Evolutionary conservation across 2,797 vertebrate species (phyloP).

Genomic region (Liparis tanakae): DNA sequence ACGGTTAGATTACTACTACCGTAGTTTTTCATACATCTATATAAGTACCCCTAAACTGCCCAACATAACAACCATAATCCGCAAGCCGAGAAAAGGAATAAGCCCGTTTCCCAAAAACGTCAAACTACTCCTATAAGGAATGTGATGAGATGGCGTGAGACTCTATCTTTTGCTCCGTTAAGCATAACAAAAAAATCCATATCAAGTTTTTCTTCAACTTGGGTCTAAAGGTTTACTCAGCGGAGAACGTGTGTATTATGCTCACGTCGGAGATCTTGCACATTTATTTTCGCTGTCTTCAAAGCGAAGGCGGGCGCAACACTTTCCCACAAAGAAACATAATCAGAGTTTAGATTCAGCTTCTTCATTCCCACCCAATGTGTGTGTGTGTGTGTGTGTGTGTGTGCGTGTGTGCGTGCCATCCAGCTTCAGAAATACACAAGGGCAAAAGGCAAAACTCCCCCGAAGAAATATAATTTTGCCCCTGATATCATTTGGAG

Average conservation of each 20-base stretch:
- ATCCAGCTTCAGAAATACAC: too few relatives aligned
- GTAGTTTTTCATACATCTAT: neutral
- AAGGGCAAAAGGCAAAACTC: too few relatives aligned
- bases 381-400: conserved; percentile 23
- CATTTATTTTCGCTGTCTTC: conserved; percentile 61
- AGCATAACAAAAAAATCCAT: conserved; percentile 25
- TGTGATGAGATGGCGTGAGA: conserved; percentile 15
- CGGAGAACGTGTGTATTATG: conserved; percentile 44
- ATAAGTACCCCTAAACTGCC: neutral
- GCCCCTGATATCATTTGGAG: too few relatives aligned
- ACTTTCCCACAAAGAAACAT: conserved; percentile 53
- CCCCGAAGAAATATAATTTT: too few relatives aligned
- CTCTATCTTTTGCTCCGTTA: conserved; percentile 26
- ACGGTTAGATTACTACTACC: neutral
- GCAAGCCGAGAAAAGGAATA: neutral
- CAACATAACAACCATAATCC: neutral
- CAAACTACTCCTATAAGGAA: conserved; percentile 12
- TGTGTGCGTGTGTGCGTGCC: conserved; percentile 9
- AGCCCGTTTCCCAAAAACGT: neutral
- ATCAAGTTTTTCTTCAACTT: conserved; percentile 17
- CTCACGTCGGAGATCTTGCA: conserved; percentile 48
- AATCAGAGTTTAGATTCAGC: conserved; percentile 42
- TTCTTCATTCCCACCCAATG: conserved; percentile 34
- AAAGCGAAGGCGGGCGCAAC: conserved; percentile 49
- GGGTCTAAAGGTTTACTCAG: conserved; percentile 34